Conservation (phyloP, 2,797 vertebrate species). For the Neostethus bicornis region DNA sequence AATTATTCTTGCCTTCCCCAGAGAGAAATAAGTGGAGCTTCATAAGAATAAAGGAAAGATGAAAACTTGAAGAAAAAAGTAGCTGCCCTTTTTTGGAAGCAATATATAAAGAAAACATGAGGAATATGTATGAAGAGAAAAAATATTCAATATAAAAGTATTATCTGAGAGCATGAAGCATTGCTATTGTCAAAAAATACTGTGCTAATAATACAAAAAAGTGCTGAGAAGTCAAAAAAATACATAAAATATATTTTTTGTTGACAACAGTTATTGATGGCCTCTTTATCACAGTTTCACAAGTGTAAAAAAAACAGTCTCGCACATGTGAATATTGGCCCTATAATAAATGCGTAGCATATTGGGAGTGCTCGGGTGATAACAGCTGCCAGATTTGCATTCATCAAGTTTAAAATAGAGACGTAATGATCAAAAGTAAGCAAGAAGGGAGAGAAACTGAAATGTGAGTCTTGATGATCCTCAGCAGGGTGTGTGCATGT, state of each 20-base stretch:
- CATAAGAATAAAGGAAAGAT: conserved; percentile 58
- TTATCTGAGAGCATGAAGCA: conserved; percentile 49
- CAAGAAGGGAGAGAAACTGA: conserved; percentile 23
- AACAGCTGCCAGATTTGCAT: conserved; percentile 53
- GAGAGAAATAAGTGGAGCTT: conserved; percentile 38
- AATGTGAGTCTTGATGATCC: conserved; percentile 41
- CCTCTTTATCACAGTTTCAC: conserved; percentile 12
- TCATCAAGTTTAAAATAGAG: conserved; percentile 50
- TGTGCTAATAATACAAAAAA: conserved; percentile 21
- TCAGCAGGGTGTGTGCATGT: conserved; percentile 25
- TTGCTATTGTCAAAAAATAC: conserved; percentile 23
- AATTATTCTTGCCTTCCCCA: conserved; percentile 45
- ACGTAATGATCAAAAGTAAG: conserved; percentile 40
- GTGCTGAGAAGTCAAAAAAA: conserved; percentile 12
- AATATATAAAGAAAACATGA: conserved; percentile 24
- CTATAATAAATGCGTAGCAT: conserved; percentile 37
- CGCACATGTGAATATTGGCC: conserved; percentile 24
- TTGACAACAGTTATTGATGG: conserved; percentile 36
- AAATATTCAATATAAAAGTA: conserved; percentile 47
- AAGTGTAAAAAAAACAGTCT: conserved; percentile 30
- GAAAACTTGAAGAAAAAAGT: conserved; percentile 51
- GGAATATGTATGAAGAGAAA: conserved; percentile 27
- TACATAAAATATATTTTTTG: conserved; percentile 32
- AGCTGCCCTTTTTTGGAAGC: conserved; percentile 40
- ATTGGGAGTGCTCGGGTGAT: conserved; percentile 35